These are phyloP conservation scores for Typhlomys cinereus DNA, from an alignment of 2,113 vertebrate species.

Conservation along the genomic window DNA sequence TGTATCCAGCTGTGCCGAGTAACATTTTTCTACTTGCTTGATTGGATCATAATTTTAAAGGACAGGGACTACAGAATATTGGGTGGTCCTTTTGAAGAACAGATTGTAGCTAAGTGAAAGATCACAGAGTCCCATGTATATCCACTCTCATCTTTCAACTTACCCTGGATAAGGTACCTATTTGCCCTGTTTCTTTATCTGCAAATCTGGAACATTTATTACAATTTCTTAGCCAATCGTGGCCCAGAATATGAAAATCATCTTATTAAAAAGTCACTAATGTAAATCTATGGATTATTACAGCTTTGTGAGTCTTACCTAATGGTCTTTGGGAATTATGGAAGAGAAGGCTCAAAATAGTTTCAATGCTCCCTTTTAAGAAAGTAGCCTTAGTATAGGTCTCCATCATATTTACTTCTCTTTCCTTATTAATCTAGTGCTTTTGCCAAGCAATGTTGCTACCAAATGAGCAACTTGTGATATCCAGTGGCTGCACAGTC, in stretches of 20 bases:
- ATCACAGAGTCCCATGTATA: neutral
- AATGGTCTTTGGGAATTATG: slow-evolving; percentile 11
- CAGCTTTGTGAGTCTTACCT: neutral
- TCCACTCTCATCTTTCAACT: neutral
- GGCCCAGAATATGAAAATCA: neutral
- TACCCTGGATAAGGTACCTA: neutral
- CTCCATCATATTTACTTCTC: neutral
- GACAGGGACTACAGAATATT: neutral
- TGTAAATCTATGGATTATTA: neutral
- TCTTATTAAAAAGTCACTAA: slow-evolving; percentile 39
- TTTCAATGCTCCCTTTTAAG: slow-evolving; percentile 47
- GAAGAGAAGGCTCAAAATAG: slow-evolving; percentile 35
- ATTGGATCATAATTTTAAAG: neutral
- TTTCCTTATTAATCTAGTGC: slow-evolving; percentile 60
- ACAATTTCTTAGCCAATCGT: neutral
- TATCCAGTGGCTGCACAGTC: neutral
- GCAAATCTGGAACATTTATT: neutral
- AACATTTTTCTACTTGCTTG: neutral
- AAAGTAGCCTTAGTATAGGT: slow-evolving; percentile 38
- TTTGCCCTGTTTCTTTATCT: slow-evolving; percentile 39
- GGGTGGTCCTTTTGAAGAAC: neutral
- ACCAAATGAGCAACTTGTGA: slow-evolving; percentile 24
- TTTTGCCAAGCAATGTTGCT: slow-evolving; percentile 59
- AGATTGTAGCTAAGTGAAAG: neutral
- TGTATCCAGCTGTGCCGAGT: neutral